phyloP scores from a whole-genome alignment of 2,888 invertebrate species.

The Epistrophe eligans region DNA sequence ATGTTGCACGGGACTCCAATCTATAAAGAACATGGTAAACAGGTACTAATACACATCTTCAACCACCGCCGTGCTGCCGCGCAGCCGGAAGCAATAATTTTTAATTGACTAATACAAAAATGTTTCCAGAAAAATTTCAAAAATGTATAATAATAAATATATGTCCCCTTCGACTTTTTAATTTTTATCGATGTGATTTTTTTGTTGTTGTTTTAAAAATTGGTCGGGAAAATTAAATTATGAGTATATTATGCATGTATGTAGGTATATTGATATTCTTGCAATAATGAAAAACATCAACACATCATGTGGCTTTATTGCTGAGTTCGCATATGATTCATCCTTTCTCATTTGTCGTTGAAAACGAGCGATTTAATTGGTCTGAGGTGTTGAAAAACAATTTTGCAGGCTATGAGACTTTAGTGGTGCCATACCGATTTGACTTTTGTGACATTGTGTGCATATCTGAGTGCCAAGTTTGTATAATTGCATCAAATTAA shows the following conservation, averaged over 20 bases:
- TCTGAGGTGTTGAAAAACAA: slow-evolving; percentile 42
- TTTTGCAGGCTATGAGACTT: neutral
- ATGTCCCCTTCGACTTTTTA: neutral
- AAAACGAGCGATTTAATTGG: slow-evolving; percentile 51
- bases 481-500: slow-evolving; percentile 55
- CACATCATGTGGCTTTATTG: slow-evolving; percentile 38
- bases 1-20: neutral
- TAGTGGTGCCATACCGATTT: neutral
- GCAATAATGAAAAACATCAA: slow-evolving; percentile 49
- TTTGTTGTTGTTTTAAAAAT: neutral
- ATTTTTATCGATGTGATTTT: neutral
- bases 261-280: neutral
- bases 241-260: neutral
- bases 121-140: slow-evolving; percentile 42
- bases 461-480: slow-evolving; percentile 7
- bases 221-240: neutral
- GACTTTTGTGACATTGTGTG: neutral
- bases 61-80: slow-evolving; percentile 41
- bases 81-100: slow-evolving; percentile 65
- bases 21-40: slow-evolving; percentile 13
- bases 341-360: slow-evolving; percentile 24
- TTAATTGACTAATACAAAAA: slow-evolving; percentile 57
- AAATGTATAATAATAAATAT: too few relatives aligned
- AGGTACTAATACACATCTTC: slow-evolving; percentile 40
- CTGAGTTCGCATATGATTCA: slow-evolving; percentile 47